Percentiles rank a stretch among this genome's conserved stretches.
These are phyloP conservation scores for Mythimna pallens DNA, from an alignment of 2,888 invertebrate species.

Conservation along the genomic window DNA sequence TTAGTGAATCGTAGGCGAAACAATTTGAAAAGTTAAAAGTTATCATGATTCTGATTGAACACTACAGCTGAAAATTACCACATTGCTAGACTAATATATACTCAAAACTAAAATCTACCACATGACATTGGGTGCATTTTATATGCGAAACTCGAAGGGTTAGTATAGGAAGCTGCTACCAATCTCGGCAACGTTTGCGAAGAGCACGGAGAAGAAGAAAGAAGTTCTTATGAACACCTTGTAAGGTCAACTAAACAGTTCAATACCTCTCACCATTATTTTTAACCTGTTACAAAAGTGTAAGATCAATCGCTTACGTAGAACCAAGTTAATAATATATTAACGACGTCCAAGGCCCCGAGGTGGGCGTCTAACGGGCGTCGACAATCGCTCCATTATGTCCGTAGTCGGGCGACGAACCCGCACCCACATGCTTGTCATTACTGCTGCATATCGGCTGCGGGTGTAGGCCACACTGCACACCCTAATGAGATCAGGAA, in stretches of 20 bases:
- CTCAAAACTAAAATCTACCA: too few relatives aligned
- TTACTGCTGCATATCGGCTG: slow-evolving; percentile 64
- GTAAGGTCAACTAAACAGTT: background rate
- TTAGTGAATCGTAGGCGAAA: background rate
- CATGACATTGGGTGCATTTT: too few relatives aligned
- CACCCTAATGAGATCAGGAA: slow-evolving; percentile 53
- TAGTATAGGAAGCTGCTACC: background rate
- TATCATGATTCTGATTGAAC: background rate
- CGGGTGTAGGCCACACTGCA: slow-evolving; percentile 54
- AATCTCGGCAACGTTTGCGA: background rate
- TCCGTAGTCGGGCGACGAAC: slow-evolving; percentile 84
- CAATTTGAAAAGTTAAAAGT: background rate
- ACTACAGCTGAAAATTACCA: background rate
- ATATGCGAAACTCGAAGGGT: too few relatives aligned
- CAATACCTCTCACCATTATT: slow-evolving; percentile 14
- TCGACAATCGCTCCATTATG: slow-evolving; percentile 84
- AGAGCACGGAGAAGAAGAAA: background rate
- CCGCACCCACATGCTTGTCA: slow-evolving; percentile 82
- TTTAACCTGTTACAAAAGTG: slow-evolving; percentile 37
- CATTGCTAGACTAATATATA: background rate
- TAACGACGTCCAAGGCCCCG: slow-evolving; percentile 61
- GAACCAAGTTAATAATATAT: slow-evolving; percentile 63
- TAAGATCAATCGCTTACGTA: slow-evolving; percentile 53
- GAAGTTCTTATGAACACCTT: background rate
- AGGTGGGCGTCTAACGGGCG: slow-evolving; percentile 80